Evolutionary conservation across 1,140 invertebrate species (phyloP).

Genomic region (Platyscapa corneri): DNA sequence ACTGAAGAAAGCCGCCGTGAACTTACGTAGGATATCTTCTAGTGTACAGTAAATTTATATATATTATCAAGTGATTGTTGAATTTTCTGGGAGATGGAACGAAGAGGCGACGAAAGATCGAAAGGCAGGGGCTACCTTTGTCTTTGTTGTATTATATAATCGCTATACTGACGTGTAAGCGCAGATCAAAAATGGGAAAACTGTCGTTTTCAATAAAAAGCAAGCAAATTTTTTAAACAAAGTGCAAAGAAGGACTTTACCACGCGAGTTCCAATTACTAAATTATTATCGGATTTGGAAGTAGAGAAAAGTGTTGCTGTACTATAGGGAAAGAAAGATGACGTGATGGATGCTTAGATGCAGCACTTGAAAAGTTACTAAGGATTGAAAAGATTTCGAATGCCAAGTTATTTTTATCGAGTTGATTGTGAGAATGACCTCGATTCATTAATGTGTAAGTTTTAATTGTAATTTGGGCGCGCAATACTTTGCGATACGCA

Average conservation of each 20-base stretch:
- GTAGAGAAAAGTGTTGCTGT: slow-evolving; percentile 34
- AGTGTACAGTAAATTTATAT: slow-evolving; percentile 37
- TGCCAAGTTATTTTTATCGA: neutral
- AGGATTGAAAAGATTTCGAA: neutral
- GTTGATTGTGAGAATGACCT: neutral
- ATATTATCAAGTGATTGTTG: slow-evolving; percentile 14
- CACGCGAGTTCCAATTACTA: slow-evolving; percentile 8
- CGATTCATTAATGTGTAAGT: neutral
- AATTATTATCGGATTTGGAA: slow-evolving; percentile 49
- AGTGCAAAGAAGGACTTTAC: neutral
- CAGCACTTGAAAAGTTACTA: neutral
- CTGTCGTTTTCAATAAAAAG: slow-evolving; percentile 14
- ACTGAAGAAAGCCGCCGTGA: slow-evolving; percentile 42
- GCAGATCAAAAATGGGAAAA: neutral
- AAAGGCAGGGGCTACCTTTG: neutral
- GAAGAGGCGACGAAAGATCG: neutral
- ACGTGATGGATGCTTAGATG: neutral
- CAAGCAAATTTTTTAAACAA: neutral
- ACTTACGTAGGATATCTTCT: slow-evolving; percentile 21
- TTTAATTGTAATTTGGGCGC: neutral
- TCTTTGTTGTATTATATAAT: slow-evolving; percentile 30
- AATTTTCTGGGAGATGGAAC: neutral
- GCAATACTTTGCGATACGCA: neutral
- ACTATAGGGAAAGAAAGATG: neutral
- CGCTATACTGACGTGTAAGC: neutral